Percentiles rank a stretch among this genome's conserved stretches.
Conservation (phyloP, 2,888 invertebrate genomes). For the Anagyrus pseudococci region DNA sequence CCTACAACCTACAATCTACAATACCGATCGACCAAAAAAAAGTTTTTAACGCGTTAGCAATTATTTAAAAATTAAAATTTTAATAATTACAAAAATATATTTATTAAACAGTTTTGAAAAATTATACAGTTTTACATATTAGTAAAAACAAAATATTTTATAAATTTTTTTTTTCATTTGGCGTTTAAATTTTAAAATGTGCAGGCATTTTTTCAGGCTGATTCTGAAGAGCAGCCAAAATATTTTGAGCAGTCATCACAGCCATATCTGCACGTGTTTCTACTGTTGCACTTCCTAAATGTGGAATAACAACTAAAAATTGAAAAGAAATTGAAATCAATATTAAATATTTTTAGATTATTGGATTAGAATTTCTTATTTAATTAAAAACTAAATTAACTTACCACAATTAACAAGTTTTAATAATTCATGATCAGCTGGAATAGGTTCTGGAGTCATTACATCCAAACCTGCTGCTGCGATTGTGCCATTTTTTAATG, state of each 20-base stretch:
- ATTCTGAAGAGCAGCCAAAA: constrained; percentile 77
- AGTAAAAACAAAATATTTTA: too few species aligned
- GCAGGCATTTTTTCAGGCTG: constrained; percentile 71
- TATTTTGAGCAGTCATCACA: constrained; percentile 81
- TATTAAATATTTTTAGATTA: neutral
- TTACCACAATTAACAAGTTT: constrained; percentile 77
- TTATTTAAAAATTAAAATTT: too few species aligned
- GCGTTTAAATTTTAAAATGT: constrained; percentile 40
- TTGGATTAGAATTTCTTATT: too few species aligned
- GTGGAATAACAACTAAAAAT: constrained; percentile 78
- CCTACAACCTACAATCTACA: too few species aligned
- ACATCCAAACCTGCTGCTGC: constrained; percentile 90
- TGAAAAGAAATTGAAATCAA: constrained; percentile 2
- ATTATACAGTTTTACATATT: too few species aligned
- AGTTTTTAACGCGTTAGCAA: too few species aligned
- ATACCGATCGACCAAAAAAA: too few species aligned
- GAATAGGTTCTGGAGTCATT: constrained; percentile 88
- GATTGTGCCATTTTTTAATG: constrained; percentile 75
- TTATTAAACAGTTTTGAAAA: too few species aligned
- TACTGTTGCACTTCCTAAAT: constrained; percentile 90
- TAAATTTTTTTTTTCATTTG: neutral
- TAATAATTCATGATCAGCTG: constrained; percentile 77
- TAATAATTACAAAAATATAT: too few species aligned
- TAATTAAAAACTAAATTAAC: constrained; percentile 27
- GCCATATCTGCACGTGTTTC: constrained; percentile 86